Evolutionary conservation across 2,797 vertebrate genomes (phyloP).

Genomic region (Clarias fuscus): DNA sequence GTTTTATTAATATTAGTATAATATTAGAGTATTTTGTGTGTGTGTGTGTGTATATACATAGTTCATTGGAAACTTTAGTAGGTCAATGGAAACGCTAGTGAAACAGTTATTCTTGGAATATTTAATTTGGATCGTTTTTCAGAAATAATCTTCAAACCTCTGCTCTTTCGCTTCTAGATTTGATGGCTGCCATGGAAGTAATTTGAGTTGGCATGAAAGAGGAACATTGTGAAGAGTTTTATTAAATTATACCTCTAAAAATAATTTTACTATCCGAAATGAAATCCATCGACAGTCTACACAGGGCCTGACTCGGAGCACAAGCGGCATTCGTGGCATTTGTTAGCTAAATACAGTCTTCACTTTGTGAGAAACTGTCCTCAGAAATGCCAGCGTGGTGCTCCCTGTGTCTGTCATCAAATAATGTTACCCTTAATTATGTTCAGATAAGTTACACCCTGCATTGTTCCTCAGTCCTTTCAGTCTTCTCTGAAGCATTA

Average conservation of each 20-base stretch:
- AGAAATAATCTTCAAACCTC: neutral
- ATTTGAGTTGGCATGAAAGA: neutral
- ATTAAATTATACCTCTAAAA: neutral
- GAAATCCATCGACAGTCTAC: neutral
- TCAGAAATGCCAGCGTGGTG: neutral
- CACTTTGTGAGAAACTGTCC: neutral
- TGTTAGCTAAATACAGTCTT: neutral
- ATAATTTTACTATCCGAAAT: neutral
- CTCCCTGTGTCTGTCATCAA: slow-evolving; percentile 7
- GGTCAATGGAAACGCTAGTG: neutral
- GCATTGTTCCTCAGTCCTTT: slow-evolving; percentile 28
- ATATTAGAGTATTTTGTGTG: no score
- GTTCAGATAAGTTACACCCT: slow-evolving; percentile 5
- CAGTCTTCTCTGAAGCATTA: slow-evolving; percentile 37
- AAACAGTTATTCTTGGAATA: neutral
- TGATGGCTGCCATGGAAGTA: neutral
- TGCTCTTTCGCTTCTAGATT: neutral
- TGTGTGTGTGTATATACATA: no score
- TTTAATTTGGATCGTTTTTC: neutral
- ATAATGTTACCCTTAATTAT: slow-evolving; percentile 25
- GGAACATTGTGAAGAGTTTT: neutral
- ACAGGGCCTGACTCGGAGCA: neutral
- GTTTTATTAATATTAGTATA: neutral
- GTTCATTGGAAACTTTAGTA: no score
- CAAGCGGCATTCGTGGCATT: neutral